A percentile compares a stretch with the other conserved stretches of the same genome.
These are phyloP conservation scores for Seriola rivoliana DNA, from an alignment of 2,113 vertebrate genomes.

Conservation along the genomic window DNA sequence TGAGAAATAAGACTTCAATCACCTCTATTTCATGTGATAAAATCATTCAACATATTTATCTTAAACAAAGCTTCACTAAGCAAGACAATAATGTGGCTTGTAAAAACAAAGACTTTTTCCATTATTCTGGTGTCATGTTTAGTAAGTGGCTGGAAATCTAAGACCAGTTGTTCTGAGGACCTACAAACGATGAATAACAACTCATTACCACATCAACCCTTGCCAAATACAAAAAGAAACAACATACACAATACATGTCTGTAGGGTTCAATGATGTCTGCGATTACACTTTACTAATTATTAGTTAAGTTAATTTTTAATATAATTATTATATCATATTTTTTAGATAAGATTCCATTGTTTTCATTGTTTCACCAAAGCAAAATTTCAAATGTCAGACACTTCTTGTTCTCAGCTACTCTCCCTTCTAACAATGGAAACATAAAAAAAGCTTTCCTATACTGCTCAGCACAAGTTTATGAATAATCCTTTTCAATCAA, in stretches of 20 bases:
- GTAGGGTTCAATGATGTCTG: neutral
- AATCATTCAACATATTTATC: neutral
- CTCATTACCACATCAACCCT: neutral
- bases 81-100: too few relatives aligned
- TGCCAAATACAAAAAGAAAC: neutral
- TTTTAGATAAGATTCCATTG: too few relatives aligned
- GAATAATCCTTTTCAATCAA: conserved; percentile 17
- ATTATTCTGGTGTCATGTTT: neutral
- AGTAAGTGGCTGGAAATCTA: neutral
- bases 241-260: neutral
- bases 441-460: too few relatives aligned
- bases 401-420: neutral
- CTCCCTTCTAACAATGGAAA: neutral
- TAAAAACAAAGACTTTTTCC: too few relatives aligned
- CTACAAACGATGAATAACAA: neutral
- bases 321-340: too few relatives aligned
- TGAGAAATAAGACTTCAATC: neutral
- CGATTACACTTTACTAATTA: neutral
- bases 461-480: conserved; percentile 1
- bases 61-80: too few relatives aligned
- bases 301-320: too few relatives aligned
- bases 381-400: neutral
- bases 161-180: neutral
- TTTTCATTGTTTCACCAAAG: neutral
- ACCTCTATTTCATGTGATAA: neutral